phyloP scores from a whole-genome alignment of 2,113 vertebrate species.

The Erpornis zantholeuca region DNA sequence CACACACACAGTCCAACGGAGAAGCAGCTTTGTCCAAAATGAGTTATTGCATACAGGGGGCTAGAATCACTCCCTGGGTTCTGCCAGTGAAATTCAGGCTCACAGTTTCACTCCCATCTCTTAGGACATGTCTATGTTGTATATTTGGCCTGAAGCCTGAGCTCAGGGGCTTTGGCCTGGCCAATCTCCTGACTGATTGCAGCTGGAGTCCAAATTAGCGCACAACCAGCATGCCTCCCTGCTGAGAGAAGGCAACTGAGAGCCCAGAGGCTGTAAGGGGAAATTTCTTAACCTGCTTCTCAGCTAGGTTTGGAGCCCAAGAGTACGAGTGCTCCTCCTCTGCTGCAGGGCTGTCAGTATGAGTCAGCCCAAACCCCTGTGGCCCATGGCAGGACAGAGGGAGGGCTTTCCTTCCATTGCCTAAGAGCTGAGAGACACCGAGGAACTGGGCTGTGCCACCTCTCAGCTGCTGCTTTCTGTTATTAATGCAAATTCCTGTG shows the following conservation, averaged over 20 bases:
- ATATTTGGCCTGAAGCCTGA: conserved; percentile 7
- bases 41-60: background rate
- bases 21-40: background rate
- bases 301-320: background rate
- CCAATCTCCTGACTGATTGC: background rate
- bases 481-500: background rate
- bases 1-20: background rate
- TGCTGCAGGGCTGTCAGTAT: background rate
- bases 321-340: background rate
- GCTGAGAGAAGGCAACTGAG: background rate
- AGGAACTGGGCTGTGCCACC: background rate
- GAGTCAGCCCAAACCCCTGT: fast-evolving
- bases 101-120: background rate
- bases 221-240: background rate
- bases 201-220: background rate
- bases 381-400: background rate
- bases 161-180: background rate
- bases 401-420: background rate
- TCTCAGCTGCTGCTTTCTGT: background rate
- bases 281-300: background rate
- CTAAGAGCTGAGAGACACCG: fast-evolving
- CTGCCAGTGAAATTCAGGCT: background rate
- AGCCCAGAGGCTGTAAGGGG: background rate
- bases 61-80: background rate
- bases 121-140: background rate